Base-by-base conservation (phyloP, 2,797 vertebrate species). In the Sciurus vulgaris region DNA sequence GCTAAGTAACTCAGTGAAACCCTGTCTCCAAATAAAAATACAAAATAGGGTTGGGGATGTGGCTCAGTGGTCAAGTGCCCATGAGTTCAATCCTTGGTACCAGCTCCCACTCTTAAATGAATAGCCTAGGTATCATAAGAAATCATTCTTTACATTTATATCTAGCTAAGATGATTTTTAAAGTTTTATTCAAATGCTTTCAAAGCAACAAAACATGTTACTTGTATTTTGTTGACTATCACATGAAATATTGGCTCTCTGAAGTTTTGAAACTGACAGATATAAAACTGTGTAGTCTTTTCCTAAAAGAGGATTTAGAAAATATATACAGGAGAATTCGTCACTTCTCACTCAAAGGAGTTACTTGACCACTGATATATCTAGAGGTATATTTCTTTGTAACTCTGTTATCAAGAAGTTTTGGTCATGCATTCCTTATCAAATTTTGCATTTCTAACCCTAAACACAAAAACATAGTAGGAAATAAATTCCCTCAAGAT, bases 221-320 rank as follows among this genome's bases (percentile, higher is more conserved):
- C 9, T 90, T 92, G 15, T 41, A 69, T 69, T 94, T 83, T 85
- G 41, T 76, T 87, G 69, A 94, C 56, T 49, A 72, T 61, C 49
- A 73, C 73, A 63, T 41, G 54, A 94, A 87, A 92, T 54, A 87
- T 0, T 90, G 89, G 92, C 91, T 91, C 69, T 67, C 93, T 69
- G 61, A 78, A 44, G 86, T 78, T 96, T 63, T 94, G 47, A n/a
- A 86, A 82, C 51, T 41, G 92, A 72, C 65, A 86, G 44, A 85
- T 15, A 84, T 22, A 73, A 88, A 93, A 83, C 38, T 47, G 30
- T 44, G 26, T 24, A 56, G 59, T 38, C 44, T 77, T 82, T 63
- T 95, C 81, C 84, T 86, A 54, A 83, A 54, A 82, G 49, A 83
- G 49, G 81, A 86, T 30, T 81, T 79, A 79, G 74, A 56, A 93